Percentiles rank a stretch among this genome's conserved stretches.
Conservation (phyloP, 2,888 invertebrate species). For the Eristalis arbustorum region DNA sequence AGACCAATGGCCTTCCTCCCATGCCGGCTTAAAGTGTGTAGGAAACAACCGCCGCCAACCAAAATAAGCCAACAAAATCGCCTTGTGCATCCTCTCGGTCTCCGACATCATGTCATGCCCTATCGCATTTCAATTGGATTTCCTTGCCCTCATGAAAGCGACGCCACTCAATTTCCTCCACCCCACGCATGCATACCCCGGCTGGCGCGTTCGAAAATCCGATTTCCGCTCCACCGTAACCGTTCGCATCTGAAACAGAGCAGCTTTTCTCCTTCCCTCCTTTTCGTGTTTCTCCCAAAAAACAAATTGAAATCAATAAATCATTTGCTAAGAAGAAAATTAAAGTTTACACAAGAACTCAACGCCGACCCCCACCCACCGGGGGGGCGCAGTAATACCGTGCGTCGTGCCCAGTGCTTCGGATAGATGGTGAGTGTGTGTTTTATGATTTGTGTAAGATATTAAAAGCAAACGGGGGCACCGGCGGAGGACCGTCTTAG, state of each 20-base stretch:
- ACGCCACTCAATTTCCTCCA: no score
- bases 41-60: no score
- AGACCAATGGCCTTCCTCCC: no score
- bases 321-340: constrained; percentile 67
- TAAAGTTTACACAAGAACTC: constrained; percentile 63
- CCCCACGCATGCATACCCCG: no score
- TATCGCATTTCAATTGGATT: no score
- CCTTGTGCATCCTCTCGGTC: no score
- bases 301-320: constrained; percentile 69
- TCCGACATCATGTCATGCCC: no score
- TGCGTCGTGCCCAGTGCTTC: background rate
- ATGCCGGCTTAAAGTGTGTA: no score
- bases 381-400: background rate
- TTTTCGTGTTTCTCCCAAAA: constrained; percentile 3
- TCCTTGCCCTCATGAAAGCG: no score
- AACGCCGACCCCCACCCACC: background rate
- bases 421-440: constrained; percentile 10
- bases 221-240: background rate
- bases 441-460: constrained; percentile 65
- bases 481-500: background rate
- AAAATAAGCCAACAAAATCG: no score
- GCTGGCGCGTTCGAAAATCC: background rate
- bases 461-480: constrained; percentile 46
- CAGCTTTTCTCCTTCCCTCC: background rate
- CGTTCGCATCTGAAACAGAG: background rate